A percentile compares a stretch with the other conserved stretches of the same genome.
Evolutionary conservation across 1,140 invertebrate genomes (phyloP).

Genomic region (Venustaconcha ellipsiformis): DNA sequence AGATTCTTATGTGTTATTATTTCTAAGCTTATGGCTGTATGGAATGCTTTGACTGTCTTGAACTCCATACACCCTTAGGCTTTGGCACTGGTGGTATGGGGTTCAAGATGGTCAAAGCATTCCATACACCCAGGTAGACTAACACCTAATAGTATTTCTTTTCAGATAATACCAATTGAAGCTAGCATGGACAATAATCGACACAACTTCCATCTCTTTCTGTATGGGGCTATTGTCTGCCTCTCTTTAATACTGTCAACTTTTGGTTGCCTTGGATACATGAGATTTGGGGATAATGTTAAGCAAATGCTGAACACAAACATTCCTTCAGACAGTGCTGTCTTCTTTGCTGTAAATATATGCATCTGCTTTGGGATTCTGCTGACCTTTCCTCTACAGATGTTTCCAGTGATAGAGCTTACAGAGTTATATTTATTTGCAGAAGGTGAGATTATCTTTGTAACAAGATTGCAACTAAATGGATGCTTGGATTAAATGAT

Average conservation of each 20-base stretch:
- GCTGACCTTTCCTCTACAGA: conserved; percentile 64
- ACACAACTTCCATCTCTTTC: conserved; percentile 58
- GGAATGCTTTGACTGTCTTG: too few species aligned
- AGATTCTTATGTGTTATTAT: too few species aligned
- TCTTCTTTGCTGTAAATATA: conserved; percentile 52
- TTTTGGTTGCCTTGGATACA: conserved; percentile 65
- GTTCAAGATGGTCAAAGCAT: too few species aligned
- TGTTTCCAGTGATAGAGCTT: conserved; percentile 64
- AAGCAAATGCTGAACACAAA: conserved; percentile 64
- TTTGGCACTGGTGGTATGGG: too few species aligned
- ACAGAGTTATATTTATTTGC: conserved; percentile 57
- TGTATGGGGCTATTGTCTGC: conserved; percentile 54
- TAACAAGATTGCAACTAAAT: not conserved
- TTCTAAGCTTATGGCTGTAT: too few species aligned
- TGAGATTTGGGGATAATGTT: conserved; percentile 54
- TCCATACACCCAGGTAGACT: too few species aligned
- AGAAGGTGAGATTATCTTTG: conserved; percentile 42
- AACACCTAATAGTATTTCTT: not conserved
- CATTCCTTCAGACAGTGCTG: conserved; percentile 38
- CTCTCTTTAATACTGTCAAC: conserved; percentile 42
- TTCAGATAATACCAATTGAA: conserved; percentile 65
- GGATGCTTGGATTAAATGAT: not conserved
- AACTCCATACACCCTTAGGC: too few species aligned
- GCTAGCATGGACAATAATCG: conserved; percentile 66
- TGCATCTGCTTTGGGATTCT: conserved; percentile 59